phyloP scores from a whole-genome alignment of 64 coral and sea anemone species.

The Pocillopora verrucosa region DNA sequence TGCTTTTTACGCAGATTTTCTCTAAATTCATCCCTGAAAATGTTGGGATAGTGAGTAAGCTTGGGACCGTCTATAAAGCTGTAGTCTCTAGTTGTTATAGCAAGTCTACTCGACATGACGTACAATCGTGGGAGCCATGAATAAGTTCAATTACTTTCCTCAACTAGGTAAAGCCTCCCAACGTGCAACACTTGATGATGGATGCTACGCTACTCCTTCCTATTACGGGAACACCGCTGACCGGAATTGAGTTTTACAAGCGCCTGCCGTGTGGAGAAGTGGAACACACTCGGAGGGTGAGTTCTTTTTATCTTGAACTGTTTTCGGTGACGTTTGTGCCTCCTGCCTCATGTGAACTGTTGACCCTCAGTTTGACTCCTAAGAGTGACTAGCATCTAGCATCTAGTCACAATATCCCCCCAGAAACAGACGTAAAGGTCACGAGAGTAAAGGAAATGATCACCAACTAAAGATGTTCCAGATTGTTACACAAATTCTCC shows the following conservation, averaged over 20 bases:
- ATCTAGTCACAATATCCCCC: too few relatives aligned
- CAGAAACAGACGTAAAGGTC: too few relatives aligned
- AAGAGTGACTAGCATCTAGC: too few relatives aligned
- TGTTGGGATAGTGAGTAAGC: too few relatives aligned
- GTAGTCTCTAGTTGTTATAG: not conserved
- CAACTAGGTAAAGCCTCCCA: slow-evolving; percentile 84
- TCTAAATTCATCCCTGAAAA: too few relatives aligned
- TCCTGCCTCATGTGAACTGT: too few relatives aligned
- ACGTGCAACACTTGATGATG: slow-evolving; percentile 93
- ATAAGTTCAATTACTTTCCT: not conserved
- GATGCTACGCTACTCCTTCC: slow-evolving; percentile 88
- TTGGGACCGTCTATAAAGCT: too few relatives aligned
- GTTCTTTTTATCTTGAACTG: not conserved
- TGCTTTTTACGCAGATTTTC: too few relatives aligned
- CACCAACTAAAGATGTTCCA: too few relatives aligned
- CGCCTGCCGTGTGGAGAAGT: slow-evolving; percentile 95
- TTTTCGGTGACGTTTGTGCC: not conserved
- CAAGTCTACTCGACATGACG: not conserved
- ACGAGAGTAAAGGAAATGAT: too few relatives aligned
- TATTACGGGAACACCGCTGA: slow-evolving; percentile 90
- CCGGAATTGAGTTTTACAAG: slow-evolving; percentile 98
- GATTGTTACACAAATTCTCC: too few relatives aligned
- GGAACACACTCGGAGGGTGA: slow-evolving; percentile 90
- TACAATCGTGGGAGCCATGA: not conserved
- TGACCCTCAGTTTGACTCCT: too few relatives aligned